Base-by-base conservation (phyloP, 2,797 vertebrate genomes). In the Notolabrus celidotus region DNA sequence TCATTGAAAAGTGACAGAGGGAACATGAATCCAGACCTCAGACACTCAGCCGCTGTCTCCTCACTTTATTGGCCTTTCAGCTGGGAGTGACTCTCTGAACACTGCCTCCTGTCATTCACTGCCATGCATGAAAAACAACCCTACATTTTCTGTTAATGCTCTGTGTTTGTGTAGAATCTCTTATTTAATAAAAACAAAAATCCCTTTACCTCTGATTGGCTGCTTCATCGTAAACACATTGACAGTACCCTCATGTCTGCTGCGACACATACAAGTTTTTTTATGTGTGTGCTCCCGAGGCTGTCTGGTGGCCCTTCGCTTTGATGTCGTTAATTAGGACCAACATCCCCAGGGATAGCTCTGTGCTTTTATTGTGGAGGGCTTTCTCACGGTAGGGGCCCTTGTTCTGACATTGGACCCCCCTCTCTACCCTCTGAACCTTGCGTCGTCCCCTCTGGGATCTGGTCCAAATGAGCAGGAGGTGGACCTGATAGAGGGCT, bases 311-410 rank as follows among this genome's bases (percentile, higher is more conserved):
- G 76, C 58, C 67, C 11, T 34, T 71, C 49, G 27, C 87, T 90
- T 86, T 91, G 86, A 87, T 84, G 84, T 75, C 3, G 70, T 90
- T 90, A 91, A 92, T 92, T 80, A 79, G 87, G 77, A 73, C 80
- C 80, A 67, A 80, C 38, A 0, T 87, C 82, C 67, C 69, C 3
- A 49, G 61, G 71, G 86, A 80, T 79, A 79, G 78, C 60, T 80
- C 77, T 64, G 3, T 83, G 82, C 77, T 88, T 88, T 89, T 87
- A 86, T 83, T 82, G 71, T 74, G 51, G 71, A 73, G 79, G 87
- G 67, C 68, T 88, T 91, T 93, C 91, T 93, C 91, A 92, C 84
- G 85, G 88, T 86, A 85, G 88, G 86, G 86, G 85, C 78, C 60
- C 79, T 85, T 86, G 85, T 89, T 91, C 78, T 77, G 88, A 89